Evolutionary conservation across 2,113 vertebrate genomes (phyloP).

Genomic region (Protobothrops mucrosquamatus): DNA sequence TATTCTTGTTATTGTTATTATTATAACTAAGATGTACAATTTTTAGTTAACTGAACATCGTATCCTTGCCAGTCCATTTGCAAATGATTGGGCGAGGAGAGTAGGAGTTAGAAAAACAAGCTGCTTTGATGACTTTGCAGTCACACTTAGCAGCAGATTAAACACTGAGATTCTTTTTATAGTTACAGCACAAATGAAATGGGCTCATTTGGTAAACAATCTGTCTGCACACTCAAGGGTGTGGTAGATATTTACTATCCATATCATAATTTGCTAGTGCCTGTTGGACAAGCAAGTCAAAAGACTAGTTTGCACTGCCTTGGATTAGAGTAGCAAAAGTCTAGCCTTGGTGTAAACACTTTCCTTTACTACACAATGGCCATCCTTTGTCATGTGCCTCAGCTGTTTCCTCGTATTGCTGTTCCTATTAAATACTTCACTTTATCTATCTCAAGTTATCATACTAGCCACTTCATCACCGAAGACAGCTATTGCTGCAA

Average conservation of each 20-base stretch:
- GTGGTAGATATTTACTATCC: constrained; percentile 56
- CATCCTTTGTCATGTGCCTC: constrained; percentile 54
- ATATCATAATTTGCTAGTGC: constrained; percentile 53
- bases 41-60: constrained; percentile 3
- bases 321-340: constrained; percentile 52
- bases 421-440: constrained; percentile 54
- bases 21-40: background rate
- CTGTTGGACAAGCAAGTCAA: constrained; percentile 57
- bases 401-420: constrained; percentile 56
- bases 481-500: constrained; percentile 36
- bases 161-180: constrained; percentile 33
- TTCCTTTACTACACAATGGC: constrained; percentile 38
- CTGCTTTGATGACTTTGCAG: constrained; percentile 38
- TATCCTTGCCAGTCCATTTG: constrained; percentile 23
- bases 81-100: constrained; percentile 34
- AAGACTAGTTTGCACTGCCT: constrained; percentile 36
- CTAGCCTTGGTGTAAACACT: constrained; percentile 55
- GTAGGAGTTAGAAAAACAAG: constrained; percentile 51
- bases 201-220: constrained; percentile 49
- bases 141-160: constrained; percentile 34
- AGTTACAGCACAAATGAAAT: constrained; percentile 27
- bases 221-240: constrained; percentile 51
- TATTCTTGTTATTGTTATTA: background rate
- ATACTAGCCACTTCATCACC: constrained; percentile 22
- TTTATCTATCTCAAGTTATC: constrained; percentile 52